Evolutionary conservation across 2,888 invertebrate species (phyloP), one percentile per base, ranked within the genome.

Genomic region (Mylabris sibirica): DNA sequence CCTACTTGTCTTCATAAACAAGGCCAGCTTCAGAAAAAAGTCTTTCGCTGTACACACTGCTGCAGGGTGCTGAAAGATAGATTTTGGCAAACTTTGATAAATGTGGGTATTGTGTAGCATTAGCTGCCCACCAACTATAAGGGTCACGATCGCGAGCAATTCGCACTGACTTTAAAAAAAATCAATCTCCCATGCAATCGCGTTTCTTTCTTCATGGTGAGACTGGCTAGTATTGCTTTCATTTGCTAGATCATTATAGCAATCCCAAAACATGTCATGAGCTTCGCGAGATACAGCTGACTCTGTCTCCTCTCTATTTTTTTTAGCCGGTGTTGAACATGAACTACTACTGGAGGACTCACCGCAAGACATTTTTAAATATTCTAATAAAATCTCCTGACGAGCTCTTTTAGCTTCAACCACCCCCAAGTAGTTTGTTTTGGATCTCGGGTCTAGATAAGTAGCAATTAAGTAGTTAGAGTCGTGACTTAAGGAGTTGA

Each of bases 321-420:
- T 60, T 63, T 64, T 14, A 66, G 5, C 59, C 59, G 63, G 24
- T 49, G 65, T 17, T 41, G 73, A 63, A 41, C 64, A 65, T 59
- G 68, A 65, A 20, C 64, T 64, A 38, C 71, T 70, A 66, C 20
- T 62, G 63, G 65, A 66, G 66, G 65, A 63, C 70, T 78, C 79
- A 72, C 78, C 74, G 71, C 73, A 78, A 74, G 67, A 70, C 63
- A 65, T 72, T 78, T 78, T 77, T 57, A 78, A 59, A 74, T 60
- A 68, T 63, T 79, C 75, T 72, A 78, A 59, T 63, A 79, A 69
- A 68, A 76, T 74, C 63, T 73, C 74, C 69, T 76, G 78, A 68
- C 75, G 69, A 59, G 77, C 76, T 75, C 65, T 78, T 75, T 77
- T 74, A 63, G 75, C 69, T 75, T 79, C 69, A 72, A 76, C 61